phyloP scores from a whole-genome alignment of 2,797 vertebrate species.

The Catostomus latipinnis region DNA sequence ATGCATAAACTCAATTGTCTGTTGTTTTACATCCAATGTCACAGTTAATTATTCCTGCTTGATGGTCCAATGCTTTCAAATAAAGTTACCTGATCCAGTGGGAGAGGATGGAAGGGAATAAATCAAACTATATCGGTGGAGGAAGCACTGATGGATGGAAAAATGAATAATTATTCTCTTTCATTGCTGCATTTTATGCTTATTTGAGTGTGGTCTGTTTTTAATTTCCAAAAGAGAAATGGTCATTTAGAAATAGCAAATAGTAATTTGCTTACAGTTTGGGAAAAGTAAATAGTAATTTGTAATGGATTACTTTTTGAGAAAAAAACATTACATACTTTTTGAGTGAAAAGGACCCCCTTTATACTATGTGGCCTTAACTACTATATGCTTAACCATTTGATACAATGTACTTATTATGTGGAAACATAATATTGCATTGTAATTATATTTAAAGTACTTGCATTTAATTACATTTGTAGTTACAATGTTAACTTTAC shows the following conservation, averaged over 20 bases:
- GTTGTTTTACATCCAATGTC: constrained; percentile 30
- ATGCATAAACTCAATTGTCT: constrained; percentile 11
- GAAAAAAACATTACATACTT: too few species aligned
- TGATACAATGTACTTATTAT: too few species aligned
- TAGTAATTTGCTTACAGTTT: too few species aligned
- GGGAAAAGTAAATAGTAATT: too few species aligned
- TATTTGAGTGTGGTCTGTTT: neutral
- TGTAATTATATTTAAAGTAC: too few species aligned
- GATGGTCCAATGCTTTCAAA: constrained; percentile 40
- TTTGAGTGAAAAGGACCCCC: too few species aligned
- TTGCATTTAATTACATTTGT: too few species aligned
- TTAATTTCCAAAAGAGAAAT: neutral
- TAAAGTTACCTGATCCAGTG: constrained; percentile 43
- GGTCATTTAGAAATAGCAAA: neutral
- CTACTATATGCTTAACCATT: too few species aligned
- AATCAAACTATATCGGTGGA: neutral
- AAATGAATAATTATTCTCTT: constrained; percentile 3
- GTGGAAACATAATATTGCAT: too few species aligned
- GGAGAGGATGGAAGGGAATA: constrained; percentile 7
- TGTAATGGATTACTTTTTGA: too few species aligned
- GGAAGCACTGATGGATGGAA: constrained; percentile 28
- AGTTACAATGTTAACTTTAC: too few species aligned
- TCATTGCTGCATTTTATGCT: neutral
- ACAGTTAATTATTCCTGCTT: constrained; percentile 54
- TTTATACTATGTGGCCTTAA: too few species aligned